Evolutionary conservation across 2,797 vertebrate species (phyloP), one percentile per base, ranked within the genome.

Genomic region (Morus bassanus): DNA sequence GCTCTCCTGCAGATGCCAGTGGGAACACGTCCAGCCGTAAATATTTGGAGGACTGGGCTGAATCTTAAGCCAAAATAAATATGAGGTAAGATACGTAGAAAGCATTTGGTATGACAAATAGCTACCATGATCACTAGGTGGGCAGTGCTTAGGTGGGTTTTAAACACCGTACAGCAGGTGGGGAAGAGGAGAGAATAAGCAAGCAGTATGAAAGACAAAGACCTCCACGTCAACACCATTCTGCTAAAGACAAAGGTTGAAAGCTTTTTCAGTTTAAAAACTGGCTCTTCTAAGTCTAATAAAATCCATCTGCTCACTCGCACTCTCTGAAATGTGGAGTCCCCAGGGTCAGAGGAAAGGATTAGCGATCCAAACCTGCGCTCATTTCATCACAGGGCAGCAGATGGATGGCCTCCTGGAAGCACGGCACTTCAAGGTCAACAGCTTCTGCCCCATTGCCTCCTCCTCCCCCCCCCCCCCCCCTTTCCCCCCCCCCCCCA

Each of bases 1-100:
- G 81, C 68, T 89, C 78, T 80, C 70, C 80, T 87, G 81, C 93
- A 95, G 93, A 93, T 94, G 92, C 88, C 92, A 85, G 88, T 0
- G 0, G 83, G 77, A 95, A 43, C 80, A 86, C 0, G 0, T n/a
- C 74, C 83, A 96, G 73, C 1, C 1, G 77, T 70, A 91, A 96
- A 93, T 68, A 59, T 72, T 45, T 83, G 45, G 51, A 67, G 39
- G 31, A 77, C 24, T 39, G 64, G 30, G 30, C 0, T 89, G 2
- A 24, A 43, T 60, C 72, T 92, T 53, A 57, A 61, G 84, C 78
- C 88, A 92, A 96, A 95, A 31, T 11, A 86, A 91, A 60, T 27
- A 72, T 25, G 90, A 94, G 24, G 59, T 69, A 82, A 93, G 80
- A 78, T 18, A 60, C 25, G 67, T 0, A 89, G 76, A 91, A 87